Base-by-base conservation (phyloP, 2,888 invertebrate genomes). In the Cosmopolites sordidus region DNA sequence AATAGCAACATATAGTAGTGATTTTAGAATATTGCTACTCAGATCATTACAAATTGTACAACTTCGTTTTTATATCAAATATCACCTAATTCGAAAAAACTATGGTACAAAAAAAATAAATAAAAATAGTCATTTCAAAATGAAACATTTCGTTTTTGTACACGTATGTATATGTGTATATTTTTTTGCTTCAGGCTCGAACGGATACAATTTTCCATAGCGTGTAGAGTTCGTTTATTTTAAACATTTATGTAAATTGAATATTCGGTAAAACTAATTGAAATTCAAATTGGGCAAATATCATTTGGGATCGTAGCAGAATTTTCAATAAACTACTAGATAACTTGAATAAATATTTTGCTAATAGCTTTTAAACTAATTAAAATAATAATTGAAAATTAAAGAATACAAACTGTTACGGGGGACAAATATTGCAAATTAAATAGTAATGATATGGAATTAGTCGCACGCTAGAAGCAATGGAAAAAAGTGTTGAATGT, bases 291-390 rank as follows among this genome's bases (percentile, higher is more conserved):
- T 47, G 43, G 43, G 43, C 48, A 43, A 51, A 56, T 48, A 51
- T 44, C 12, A 30, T 51, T 48, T 41, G 42, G 16, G n/a, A 48
- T 44, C 48, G 44, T 45, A 39, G 22, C 43, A 37, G 37, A 45
- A 51, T 45, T 45, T 45, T 40, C 30, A 12, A 45, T 43, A 9
- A 29, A 39, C 37, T 37, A 45, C 5, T 40, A 40, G 40, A 40
- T 40, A 40, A 40, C 16, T 40, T 16, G 17, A 44, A 54, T 54
- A 48, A 54, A 54, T 45, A 54, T 53, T 48, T 43, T 18, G n/a
- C 38, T 53, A 53, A 43, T 44, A 40, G 54, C 41, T 48, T 54
- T 49, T 48, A 54, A 48, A 48, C 44, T 48, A 54, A 54, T 49
- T 54, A 45, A 49, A 54, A 40, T 54, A 54, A 40, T 54, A 43